phyloP scores from a whole-genome alignment of 2,113 vertebrate genomes.

The Mus musculus region GRCm39 chr2:131903001-131903500 shows the following conservation, averaged over 20 bases:
- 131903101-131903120: background rate
- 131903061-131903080: background rate
- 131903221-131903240: background rate
- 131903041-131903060: background rate
- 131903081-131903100: background rate
- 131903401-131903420: background rate
- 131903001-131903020: background rate
- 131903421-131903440: slow-evolving; percentile 37
- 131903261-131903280: background rate
- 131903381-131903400: background rate
- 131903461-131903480: background rate
- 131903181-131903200: background rate
- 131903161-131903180: background rate
- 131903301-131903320: background rate
- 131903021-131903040: background rate
- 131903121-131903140: background rate
- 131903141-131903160: background rate
- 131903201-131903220: background rate
- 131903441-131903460: background rate
- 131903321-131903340: background rate
- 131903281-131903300: background rate
- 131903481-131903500: background rate
- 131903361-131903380: slow-evolving; percentile 20
- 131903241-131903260: background rate
- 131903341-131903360: background rate